Evolutionary conservation across 2,888 invertebrate genomes (phyloP), one percentile per base, ranked within the genome.

Genomic region (Bimastos eiseni): DNA sequence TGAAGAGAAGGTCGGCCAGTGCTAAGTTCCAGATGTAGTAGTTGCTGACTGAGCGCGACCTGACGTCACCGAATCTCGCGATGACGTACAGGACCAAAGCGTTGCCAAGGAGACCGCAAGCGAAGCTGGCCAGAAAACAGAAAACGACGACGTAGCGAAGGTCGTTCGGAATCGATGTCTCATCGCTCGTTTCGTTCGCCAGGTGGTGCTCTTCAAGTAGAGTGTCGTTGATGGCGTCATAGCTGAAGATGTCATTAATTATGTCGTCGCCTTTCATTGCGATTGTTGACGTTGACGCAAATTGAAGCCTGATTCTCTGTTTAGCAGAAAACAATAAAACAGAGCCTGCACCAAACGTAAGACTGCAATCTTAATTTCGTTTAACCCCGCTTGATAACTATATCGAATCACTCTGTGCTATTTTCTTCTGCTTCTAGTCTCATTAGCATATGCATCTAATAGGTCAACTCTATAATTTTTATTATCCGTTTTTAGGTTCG

Each of bases 1-100:
- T 90, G 49, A 91, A 92, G 41, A 92, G 55, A 37, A 91, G 84
- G 90, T 92, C 92, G 5, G 92, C 92, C n/a, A 92, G 44, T 5
- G 92, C 89, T 34, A 92, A 89, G 91, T 92, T 92, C 91, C 92
- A 92, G 36, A 92, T 92, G 91, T 92, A 92, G 89, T 92, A 91
- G 88, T 92, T 92, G 36, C 83, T 33, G 70, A 37, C 89, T 1
- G 89, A 89, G n/a, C 49, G 41, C 89, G 44, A 36, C 33, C 89
- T 89, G 89, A 89, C 89, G 44, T 89, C 34, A 37, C 88, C 30
- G 88, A 89, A 90, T 49, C 90, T 90, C 38, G 89, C 37, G 44
- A 89, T 49, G 86, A 91, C 91, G 49, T 91, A 91, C 6, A 91
- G 83, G 70, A 91, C 89, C 0, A 91, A 90, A 19, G 34, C 34